Percentiles rank a stretch among this genome's conserved stretches.
phyloP scores from a whole-genome alignment of 2,888 invertebrate species.

The Drosophila borealis region DNA sequence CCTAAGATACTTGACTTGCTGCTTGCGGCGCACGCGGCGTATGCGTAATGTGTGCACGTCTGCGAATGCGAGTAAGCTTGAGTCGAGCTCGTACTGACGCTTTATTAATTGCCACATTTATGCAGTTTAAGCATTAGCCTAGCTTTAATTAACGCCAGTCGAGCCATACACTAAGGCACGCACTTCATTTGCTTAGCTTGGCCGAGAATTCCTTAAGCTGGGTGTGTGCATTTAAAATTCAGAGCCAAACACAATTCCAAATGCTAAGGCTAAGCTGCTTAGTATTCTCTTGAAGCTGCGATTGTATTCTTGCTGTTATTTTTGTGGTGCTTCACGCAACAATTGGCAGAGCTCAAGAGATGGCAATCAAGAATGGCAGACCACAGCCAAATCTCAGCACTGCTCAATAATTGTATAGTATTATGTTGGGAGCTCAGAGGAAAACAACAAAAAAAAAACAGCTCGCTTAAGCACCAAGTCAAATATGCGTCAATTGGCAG shows the following conservation, averaged over 20 bases:
- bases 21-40: slow-evolving; percentile 43
- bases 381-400: slow-evolving; percentile 53
- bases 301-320: slow-evolving; percentile 25
- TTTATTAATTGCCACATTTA: slow-evolving; percentile 70
- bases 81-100: slow-evolving; percentile 23
- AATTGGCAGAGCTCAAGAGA: slow-evolving; percentile 64
- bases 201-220: slow-evolving; percentile 21
- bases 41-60: slow-evolving; percentile 44
- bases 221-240: slow-evolving; percentile 50
- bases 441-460: slow-evolving; percentile 14
- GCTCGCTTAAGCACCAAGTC: slow-evolving; percentile 59
- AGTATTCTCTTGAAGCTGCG: slow-evolving; percentile 61
- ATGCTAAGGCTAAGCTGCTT: slow-evolving; percentile 61
- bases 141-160: slow-evolving; percentile 53
- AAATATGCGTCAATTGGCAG: slow-evolving; percentile 80
- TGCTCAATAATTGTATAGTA: slow-evolving; percentile 73
- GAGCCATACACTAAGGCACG: slow-evolving; percentile 28
- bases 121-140: slow-evolving; percentile 58
- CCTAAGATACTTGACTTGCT: slow-evolving; percentile 57
- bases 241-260: slow-evolving; percentile 49
- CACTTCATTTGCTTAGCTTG: slow-evolving; percentile 26
- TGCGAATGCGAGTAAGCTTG: slow-evolving; percentile 11
- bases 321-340: slow-evolving; percentile 51
- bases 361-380: slow-evolving; percentile 60
- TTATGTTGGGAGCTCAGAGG: slow-evolving; percentile 38